Evolutionary conservation across 2,113 vertebrate genomes (phyloP).

Genomic region (Penelope pileata): DNA sequence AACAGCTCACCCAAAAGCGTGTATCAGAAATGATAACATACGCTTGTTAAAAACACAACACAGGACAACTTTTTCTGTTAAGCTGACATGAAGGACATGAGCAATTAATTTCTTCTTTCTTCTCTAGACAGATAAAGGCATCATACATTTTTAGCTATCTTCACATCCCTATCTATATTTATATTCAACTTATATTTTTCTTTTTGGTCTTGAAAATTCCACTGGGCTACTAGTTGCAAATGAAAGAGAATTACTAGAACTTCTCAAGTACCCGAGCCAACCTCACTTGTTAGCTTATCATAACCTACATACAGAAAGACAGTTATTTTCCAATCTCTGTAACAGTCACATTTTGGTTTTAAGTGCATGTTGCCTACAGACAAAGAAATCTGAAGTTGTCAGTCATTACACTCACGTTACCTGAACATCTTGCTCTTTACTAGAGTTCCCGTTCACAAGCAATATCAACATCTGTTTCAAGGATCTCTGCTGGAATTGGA

Average conservation of each 20-base stretch:
- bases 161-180: not conserved
- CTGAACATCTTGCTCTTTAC: constrained; percentile 82
- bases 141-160: not conserved
- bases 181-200: not conserved
- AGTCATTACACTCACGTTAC: constrained; percentile 67
- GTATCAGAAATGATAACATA: not conserved
- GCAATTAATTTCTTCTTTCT: not conserved
- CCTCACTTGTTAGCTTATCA: not conserved
- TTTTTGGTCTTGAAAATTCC: not conserved
- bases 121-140: not conserved
- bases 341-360: not conserved
- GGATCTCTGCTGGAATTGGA: constrained; percentile 81
- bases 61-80: not conserved
- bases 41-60: not conserved
- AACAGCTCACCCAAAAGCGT: not conserved
- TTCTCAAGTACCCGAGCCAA: not conserved
- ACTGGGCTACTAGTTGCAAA: not conserved
- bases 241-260: not conserved
- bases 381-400: constrained; percentile 38
- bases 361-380: constrained; percentile 4
- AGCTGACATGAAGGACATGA: not conserved
- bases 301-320: not conserved
- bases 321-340: not conserved
- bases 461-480: constrained; percentile 85
- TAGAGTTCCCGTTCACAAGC: constrained; percentile 78